Evolutionary conservation across 2,888 invertebrate genomes (phyloP).

Genomic region (Aporophyla nigra): DNA sequence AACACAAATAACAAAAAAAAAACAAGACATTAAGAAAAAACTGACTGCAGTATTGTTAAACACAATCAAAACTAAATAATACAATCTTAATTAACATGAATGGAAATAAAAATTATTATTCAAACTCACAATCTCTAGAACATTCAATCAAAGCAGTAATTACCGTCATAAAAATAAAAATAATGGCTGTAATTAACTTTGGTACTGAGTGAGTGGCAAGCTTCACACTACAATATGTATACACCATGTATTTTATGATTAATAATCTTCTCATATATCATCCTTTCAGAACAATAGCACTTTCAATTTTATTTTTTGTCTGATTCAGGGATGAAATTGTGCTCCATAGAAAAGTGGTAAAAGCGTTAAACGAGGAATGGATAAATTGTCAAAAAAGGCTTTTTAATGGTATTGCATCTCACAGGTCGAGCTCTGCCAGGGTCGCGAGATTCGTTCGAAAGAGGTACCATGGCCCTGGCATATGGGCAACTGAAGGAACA

Average conservation of each 20-base stretch:
- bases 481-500: too few species aligned
- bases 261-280: neutral
- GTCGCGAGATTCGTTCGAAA: too few species aligned
- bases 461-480: too few species aligned
- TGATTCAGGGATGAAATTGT: neutral
- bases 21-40: neutral
- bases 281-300: neutral
- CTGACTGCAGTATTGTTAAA: neutral
- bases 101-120: slow-evolving; percentile 37
- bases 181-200: slow-evolving; percentile 21
- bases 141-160: slow-evolving; percentile 44
- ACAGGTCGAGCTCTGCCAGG: too few species aligned
- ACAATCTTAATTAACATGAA: slow-evolving; percentile 16
- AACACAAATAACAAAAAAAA: neutral
- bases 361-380: neutral
- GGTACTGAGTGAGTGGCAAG: slow-evolving; percentile 15
- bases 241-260: neutral
- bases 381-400: neutral
- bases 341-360: neutral
- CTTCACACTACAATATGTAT: slow-evolving; percentile 13
- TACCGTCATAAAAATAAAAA: slow-evolving; percentile 38
- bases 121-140: slow-evolving; percentile 14
- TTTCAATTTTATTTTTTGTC: neutral
- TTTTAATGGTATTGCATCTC: too few species aligned
- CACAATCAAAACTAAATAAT: neutral